Conservation (phyloP, 1,140 invertebrate species). For the Cecropterus lyciades region DNA sequence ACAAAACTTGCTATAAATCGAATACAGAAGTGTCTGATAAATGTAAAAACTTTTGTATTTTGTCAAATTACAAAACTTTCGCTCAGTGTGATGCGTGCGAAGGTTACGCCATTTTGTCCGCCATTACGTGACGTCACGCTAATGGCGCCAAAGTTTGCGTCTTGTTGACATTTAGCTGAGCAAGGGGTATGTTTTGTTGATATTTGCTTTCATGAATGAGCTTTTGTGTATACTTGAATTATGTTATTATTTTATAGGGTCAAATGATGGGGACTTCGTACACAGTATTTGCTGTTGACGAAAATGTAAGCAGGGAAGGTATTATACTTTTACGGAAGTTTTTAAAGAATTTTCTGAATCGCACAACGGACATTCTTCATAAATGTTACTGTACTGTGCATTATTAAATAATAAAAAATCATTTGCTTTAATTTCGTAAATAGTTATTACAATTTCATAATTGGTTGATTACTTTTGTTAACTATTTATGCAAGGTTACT, state of each 20-base stretch:
- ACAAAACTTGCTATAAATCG: too few relatives aligned
- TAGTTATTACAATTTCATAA: too few relatives aligned
- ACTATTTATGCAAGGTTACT: too few relatives aligned
- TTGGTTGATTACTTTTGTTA: too few relatives aligned
- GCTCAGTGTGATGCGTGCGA: constrained; percentile 11
- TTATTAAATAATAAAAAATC: too few relatives aligned
- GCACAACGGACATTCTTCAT: too few relatives aligned
- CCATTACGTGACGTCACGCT: constrained; percentile 24
- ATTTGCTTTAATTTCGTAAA: too few relatives aligned
- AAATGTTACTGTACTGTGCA: too few relatives aligned
- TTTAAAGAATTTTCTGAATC: too few relatives aligned
- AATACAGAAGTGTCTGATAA: not conserved
- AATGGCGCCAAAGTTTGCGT: constrained; percentile 10
- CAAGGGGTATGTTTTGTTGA: constrained; percentile 10
- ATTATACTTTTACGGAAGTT: too few relatives aligned
- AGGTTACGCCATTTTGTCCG: constrained; percentile 23
- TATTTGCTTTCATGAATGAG: constrained; percentile 14
- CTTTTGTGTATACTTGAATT: constrained; percentile 12
- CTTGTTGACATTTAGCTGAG: constrained; percentile 18
- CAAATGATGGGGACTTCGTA: not conserved
- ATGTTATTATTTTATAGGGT: constrained; percentile 15
- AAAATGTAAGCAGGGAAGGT: not conserved
- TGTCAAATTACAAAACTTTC: constrained; percentile 14
- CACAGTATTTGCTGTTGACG: not conserved
- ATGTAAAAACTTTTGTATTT: constrained; percentile 1